phyloP scores from a whole-genome alignment of 2,797 vertebrate species.

The Halcyon badia region DNA sequence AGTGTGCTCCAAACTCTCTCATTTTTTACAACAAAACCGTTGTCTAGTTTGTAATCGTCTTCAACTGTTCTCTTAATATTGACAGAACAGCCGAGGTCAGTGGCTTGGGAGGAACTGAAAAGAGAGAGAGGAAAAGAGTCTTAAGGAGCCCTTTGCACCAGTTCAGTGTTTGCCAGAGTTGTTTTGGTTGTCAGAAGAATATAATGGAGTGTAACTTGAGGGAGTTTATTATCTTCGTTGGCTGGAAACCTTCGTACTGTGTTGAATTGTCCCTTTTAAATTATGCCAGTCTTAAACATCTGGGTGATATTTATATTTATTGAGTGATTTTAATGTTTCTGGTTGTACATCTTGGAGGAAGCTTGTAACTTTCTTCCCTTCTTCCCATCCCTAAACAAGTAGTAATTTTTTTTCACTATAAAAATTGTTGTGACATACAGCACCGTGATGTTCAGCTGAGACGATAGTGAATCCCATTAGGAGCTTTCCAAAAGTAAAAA shows the following conservation, averaged over 20 bases:
- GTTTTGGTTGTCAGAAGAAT: not conserved
- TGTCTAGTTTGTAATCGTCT: not conserved
- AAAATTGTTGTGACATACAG: not conserved
- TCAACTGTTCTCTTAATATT: not conserved
- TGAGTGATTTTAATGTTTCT: not conserved
- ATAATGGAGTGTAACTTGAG: not conserved
- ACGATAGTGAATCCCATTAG: not conserved
- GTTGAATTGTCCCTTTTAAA: not conserved
- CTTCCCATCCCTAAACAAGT: not conserved
- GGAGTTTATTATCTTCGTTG: not conserved
- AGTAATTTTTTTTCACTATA: not conserved
- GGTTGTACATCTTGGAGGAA: not conserved
- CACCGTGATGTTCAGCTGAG: not conserved
- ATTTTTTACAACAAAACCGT: not conserved
- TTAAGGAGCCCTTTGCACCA: not conserved
- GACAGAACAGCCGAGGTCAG: not conserved
- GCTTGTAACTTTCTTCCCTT: not conserved
- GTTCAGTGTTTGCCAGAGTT: not conserved
- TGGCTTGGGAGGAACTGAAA: not conserved
- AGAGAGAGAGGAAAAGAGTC: not conserved
- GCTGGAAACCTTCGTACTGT: not conserved
- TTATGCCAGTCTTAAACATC: not conserved
- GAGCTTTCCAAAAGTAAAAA: not conserved
- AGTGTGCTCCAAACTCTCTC: not conserved
- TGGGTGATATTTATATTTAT: not conserved